phyloP scores from a whole-genome alignment of 2,113 vertebrate genomes.

The Sisor rabdophorus region DNA sequence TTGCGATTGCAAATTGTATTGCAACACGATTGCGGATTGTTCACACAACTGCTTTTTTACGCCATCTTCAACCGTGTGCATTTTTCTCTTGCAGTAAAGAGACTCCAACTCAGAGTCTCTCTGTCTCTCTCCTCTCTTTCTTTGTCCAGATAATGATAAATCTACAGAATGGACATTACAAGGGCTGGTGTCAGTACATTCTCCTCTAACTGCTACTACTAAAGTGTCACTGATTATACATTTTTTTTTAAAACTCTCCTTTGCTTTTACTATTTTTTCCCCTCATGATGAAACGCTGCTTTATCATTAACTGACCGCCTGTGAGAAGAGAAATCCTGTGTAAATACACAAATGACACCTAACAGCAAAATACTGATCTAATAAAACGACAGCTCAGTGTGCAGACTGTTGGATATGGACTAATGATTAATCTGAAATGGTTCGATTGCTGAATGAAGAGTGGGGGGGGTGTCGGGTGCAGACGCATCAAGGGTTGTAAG shows the following conservation, averaged over 20 bases:
- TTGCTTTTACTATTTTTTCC: constrained; percentile 10
- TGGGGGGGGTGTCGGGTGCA: neutral
- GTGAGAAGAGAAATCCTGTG: constrained; percentile 35
- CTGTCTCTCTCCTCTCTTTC: too few species aligned
- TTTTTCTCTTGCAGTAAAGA: constrained; percentile 46
- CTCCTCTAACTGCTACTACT: constrained; percentile 37
- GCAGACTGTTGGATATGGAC: constrained; percentile 1
- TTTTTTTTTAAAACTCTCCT: constrained; percentile 1
- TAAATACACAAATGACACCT: constrained; percentile 20
- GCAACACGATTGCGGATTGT: neutral
- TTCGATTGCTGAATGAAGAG: constrained; percentile 1
- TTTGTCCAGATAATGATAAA: constrained; percentile 58
- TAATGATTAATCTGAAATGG: constrained; percentile 12
- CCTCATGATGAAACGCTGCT: constrained; percentile 34
- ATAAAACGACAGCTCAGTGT: neutral
- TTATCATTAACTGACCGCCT: constrained; percentile 45
- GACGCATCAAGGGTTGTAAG: neutral
- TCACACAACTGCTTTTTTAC: constrained; percentile 45
- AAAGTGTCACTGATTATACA: neutral
- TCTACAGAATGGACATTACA: constrained; percentile 63
- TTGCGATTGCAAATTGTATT: constrained; percentile 57
- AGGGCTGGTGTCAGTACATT: constrained; percentile 64
- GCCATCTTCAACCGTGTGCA: constrained; percentile 33
- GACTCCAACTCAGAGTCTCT: too few species aligned
- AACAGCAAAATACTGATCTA: constrained; percentile 10